Percentiles rank a stretch among this genome's conserved stretches.
Conservation (phyloP, 2,113 vertebrate species). For the Edolisoma coerulescens region DNA sequence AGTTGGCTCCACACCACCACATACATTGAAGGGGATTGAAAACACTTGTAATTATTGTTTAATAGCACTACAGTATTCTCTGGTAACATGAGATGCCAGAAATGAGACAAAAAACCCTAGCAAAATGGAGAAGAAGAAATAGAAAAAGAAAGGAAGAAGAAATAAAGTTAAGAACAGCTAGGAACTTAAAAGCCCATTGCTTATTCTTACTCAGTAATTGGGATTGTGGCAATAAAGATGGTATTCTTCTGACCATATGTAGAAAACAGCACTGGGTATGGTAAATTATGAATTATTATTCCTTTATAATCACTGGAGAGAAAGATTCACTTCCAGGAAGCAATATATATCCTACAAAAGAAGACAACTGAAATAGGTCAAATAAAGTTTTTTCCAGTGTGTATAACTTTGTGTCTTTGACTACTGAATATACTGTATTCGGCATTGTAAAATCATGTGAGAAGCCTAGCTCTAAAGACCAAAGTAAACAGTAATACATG, state of each 20-base stretch:
- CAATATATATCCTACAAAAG: not conserved
- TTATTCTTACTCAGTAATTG: not conserved
- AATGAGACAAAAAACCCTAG: not conserved
- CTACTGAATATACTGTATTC: not conserved
- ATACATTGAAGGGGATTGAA: not conserved
- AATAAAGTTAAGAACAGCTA: not conserved
- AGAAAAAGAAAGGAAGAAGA: not conserved
- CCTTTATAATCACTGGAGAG: not conserved
- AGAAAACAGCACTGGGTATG: not conserved
- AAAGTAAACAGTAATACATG: not conserved
- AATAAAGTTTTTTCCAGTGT: not conserved
- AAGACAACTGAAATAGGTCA: not conserved
- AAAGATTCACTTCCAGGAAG: not conserved
- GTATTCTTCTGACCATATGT: not conserved
- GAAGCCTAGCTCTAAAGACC: not conserved
- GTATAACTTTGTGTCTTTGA: not conserved
- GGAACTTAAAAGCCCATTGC: not conserved
- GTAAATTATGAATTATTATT: not conserved
- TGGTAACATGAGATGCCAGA: not conserved
- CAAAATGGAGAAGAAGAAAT: not conserved
- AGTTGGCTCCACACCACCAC: not conserved
- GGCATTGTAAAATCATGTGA: not conserved
- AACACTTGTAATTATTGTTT: not conserved
- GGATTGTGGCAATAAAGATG: not conserved
- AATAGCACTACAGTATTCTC: not conserved